Evolutionary conservation across 2,888 invertebrate species (phyloP), one percentile per base, ranked within the genome.

Genomic region (Actias luna): DNA sequence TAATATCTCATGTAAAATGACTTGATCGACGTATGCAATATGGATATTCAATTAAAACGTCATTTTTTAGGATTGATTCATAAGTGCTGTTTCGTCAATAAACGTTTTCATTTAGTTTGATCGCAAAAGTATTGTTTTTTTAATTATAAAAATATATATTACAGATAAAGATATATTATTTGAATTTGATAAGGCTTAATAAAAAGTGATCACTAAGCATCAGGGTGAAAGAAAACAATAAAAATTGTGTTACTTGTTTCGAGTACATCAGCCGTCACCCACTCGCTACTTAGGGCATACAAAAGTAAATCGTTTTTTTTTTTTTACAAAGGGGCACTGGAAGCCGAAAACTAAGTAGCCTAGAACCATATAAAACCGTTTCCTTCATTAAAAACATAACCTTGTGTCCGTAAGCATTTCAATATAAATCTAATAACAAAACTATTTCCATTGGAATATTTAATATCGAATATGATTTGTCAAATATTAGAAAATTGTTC

Each of bases 1-100:
- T 65, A 65, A 66, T 66, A 59, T 66, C 58, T 59, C 58, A 64
- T 62, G 61, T 63, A 64, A 68, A 68, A 65, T 62, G 60, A 39
- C 22, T 59, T n/a, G 63, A 67, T 57, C 14, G 65, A 46, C 58
- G 52, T 64, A 62, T 64, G 65, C 22, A 64, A 60, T 25, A 39
- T 39, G 18, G 58, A 50, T 39, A 65, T 67, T 65, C 61, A 60
- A 67, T 67, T 65, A 64, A 64, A 65, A 64, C 42, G 63, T 63
- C 63, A 57, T 61, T 59, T 58, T 55, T 5, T 29, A 16, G 46
- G 46, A 62, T 39, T 29, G 58, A 62, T 62, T 42, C n/a, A 31
- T 55, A n/a, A n/a, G 29, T 18, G 29, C 10, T 35, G 7, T 29
- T 57, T 18, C 29, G n/a, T 14, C 39, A 2, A 29, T 14, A 39